Evolutionary conservation across 2,113 vertebrate species (phyloP).

Genomic region (Martes martes): DNA sequence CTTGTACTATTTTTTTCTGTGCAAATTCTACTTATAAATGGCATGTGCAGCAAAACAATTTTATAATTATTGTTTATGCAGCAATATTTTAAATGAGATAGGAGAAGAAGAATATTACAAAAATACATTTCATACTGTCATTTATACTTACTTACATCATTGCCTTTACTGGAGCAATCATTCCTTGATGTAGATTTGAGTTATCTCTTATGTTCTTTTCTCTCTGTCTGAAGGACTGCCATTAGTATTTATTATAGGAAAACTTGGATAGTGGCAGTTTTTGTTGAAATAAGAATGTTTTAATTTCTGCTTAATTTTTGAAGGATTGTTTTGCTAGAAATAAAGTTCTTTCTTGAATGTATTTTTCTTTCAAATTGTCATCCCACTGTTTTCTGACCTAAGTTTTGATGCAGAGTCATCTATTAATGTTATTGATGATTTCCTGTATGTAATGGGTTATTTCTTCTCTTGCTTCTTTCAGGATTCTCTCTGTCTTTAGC

Average conservation of each 20-base stretch:
- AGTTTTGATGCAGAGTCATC: not conserved
- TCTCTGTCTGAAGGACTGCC: not conserved
- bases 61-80: not conserved
- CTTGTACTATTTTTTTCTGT: not conserved
- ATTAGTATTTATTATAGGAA: not conserved
- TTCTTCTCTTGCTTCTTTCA: not conserved
- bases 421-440: not conserved
- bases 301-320: not conserved
- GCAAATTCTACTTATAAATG: not conserved
- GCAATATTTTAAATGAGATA: not conserved
- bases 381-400: not conserved
- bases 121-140: not conserved
- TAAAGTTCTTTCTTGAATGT: not conserved
- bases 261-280: not conserved
- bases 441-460: not conserved
- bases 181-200: not conserved
- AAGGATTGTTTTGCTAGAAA: not conserved
- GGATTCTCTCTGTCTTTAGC: not conserved
- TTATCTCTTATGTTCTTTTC: not conserved
- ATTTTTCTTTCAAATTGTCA: not conserved
- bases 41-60: not conserved
- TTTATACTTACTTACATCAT: not conserved
- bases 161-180: not conserved
- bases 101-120: not conserved
- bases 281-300: not conserved